Conservation (phyloP, 2,888 invertebrate genomes). For the Nemotelus pantherinus region DNA sequence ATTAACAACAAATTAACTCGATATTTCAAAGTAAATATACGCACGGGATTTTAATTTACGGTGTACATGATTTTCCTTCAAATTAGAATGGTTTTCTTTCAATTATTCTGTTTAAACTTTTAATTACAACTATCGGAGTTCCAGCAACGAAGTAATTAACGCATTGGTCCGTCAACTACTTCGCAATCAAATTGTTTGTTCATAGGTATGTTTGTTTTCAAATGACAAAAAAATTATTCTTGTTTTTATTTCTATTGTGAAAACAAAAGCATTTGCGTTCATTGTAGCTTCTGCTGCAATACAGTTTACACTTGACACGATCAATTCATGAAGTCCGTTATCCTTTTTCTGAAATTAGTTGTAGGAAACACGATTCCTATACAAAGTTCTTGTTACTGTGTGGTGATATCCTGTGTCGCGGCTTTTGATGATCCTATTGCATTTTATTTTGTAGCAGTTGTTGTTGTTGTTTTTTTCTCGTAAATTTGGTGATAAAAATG, state of each 20-base stretch:
- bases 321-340: constrained; percentile 46
- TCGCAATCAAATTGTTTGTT: background rate
- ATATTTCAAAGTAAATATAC: background rate
- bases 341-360: constrained; percentile 51
- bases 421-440: constrained; percentile 42
- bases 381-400: constrained; percentile 7
- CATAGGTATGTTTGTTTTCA: background rate
- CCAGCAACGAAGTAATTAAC: constrained; percentile 45
- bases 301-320: constrained; percentile 54
- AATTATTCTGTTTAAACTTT: background rate
- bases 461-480: background rate
- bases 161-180: background rate
- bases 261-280: constrained; percentile 19
- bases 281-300: constrained; percentile 53
- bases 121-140: constrained; percentile 38
- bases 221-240: constrained; percentile 13
- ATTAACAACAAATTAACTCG: constrained; percentile 25
- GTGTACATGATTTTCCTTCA: background rate
- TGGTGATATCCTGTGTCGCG: constrained; percentile 39
- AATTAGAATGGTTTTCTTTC: background rate
- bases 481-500: constrained; percentile 29
- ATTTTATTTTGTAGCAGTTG: constrained; percentile 28
- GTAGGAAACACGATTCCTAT: constrained; percentile 11
- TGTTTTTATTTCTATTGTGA: background rate
- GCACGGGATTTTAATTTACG: no score